Conservation (phyloP, 30 jellyfish, hydroid and myxozoan genomes). For the Turritopsis dohrnii region DNA sequence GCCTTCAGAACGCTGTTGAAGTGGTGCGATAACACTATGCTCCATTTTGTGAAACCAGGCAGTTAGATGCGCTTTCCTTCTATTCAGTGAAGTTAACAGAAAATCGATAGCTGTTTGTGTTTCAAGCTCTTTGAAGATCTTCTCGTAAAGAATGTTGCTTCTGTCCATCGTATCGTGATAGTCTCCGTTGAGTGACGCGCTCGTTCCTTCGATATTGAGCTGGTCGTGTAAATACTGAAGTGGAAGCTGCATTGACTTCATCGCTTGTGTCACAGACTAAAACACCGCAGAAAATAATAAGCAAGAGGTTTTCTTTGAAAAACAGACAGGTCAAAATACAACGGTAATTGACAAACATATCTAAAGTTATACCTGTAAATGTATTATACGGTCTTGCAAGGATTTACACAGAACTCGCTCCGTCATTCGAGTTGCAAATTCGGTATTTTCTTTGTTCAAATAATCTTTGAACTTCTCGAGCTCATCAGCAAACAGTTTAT, state of each 20-base stretch:
- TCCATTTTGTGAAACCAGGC: conserved; percentile 59
- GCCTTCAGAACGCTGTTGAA: conserved; percentile 32
- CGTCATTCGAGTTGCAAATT: neutral
- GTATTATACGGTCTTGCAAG: neutral
- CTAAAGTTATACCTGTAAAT: neutral
- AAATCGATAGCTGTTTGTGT: conserved; percentile 31
- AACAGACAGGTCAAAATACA: neutral
- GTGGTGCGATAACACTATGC: conserved; percentile 13
- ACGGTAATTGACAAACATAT: neutral
- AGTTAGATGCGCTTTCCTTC: conserved; percentile 51
- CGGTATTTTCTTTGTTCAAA: neutral
- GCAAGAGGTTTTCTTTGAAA: too few relatives aligned
- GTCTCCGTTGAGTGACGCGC: conserved; percentile 27
- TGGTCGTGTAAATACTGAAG: conserved; percentile 44
- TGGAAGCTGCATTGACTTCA: conserved; percentile 67
- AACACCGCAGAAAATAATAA: conserved; percentile 11
- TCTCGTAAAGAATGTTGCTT: conserved; percentile 49
- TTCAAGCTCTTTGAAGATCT: conserved; percentile 31
- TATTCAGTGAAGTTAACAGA: conserved; percentile 55
- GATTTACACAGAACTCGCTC: neutral
- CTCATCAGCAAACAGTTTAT: neutral
- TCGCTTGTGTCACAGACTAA: conserved; percentile 55
- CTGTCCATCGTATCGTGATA: conserved; percentile 28
- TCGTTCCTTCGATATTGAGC: conserved; percentile 15
- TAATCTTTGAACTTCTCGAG: neutral